Conservation (phyloP, 1,140 invertebrate species). For the Aricia agestis region DNA sequence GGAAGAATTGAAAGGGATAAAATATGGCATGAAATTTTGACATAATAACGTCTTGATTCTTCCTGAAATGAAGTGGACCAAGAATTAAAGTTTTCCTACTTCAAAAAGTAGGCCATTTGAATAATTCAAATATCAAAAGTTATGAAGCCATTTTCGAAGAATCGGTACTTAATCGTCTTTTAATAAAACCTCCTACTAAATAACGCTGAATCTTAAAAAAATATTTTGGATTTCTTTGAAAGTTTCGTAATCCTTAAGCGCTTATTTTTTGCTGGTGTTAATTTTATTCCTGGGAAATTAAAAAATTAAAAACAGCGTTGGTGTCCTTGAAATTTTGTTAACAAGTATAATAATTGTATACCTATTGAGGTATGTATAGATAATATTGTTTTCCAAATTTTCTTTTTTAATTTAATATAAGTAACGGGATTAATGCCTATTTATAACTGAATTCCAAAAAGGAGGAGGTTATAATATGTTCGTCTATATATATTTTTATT, state of each 20-base stretch:
- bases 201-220: background rate
- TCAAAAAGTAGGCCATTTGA: slow-evolving; percentile 13
- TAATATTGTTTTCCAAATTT: too few species aligned
- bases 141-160: background rate
- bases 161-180: slow-evolving; percentile 3
- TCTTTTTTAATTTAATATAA: too few species aligned
- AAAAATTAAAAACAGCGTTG: too few species aligned
- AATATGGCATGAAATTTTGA: slow-evolving; percentile 5
- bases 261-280: background rate
- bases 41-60: background rate
- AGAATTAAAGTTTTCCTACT: slow-evolving; percentile 7
- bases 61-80: background rate
- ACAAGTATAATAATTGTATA: too few species aligned
- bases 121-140: slow-evolving; percentile 3
- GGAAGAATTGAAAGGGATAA: background rate
- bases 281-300: background rate
- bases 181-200: background rate
- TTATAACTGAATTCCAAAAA: too few species aligned
- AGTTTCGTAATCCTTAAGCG: background rate
- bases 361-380: too few species aligned
- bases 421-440: too few species aligned
- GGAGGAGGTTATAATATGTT: too few species aligned
- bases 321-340: too few species aligned
- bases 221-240: background rate
- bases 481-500: too few species aligned